Conservation (phyloP, 1,140 invertebrate genomes). For the Drosophila triauraria region DNA sequence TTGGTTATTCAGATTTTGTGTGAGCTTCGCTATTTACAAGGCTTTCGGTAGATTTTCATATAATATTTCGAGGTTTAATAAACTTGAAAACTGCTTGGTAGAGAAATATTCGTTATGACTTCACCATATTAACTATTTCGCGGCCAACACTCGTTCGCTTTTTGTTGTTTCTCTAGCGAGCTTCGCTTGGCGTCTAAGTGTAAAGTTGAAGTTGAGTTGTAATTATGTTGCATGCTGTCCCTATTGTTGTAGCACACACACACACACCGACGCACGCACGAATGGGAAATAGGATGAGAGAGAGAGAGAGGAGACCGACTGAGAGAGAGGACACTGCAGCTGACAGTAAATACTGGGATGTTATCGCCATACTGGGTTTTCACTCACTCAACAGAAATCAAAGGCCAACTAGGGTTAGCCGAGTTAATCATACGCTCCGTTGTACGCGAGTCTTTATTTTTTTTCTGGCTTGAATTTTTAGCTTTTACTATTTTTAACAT, state of each 20-base stretch:
- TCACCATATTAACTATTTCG: conserved; percentile 10
- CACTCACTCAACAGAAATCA: conserved; percentile 17
- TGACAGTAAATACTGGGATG: conserved; percentile 56
- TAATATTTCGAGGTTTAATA: conserved; percentile 13
- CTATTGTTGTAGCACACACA: conserved; percentile 41
- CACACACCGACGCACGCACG: conserved; percentile 2
- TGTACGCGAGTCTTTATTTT: conserved; percentile 3
- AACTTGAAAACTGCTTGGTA: conserved; percentile 40
- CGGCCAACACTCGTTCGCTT: conserved; percentile 17
- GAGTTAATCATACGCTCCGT: conserved; percentile 47
- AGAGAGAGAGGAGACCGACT: not conserved
- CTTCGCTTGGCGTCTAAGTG: conserved; percentile 60
- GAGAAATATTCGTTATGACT: conserved; percentile 2
- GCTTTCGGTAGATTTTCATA: conserved; percentile 32
- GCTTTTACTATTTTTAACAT: not conserved
- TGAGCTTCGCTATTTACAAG: conserved; percentile 50
- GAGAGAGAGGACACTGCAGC: conserved; percentile 37
- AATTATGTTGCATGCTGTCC: conserved; percentile 73
- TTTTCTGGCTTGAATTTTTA: no score
- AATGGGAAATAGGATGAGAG: not conserved
- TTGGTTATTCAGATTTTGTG: conserved; percentile 13
- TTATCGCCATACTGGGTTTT: conserved; percentile 39
- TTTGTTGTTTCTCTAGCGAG: conserved; percentile 60
- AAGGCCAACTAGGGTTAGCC: conserved; percentile 29
- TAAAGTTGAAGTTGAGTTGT: conserved; percentile 53